A percentile compares a stretch with the other conserved stretches of the same genome.
phyloP scores from a whole-genome alignment of 2,113 vertebrate species.

The Cyprinodon tularosa region DNA sequence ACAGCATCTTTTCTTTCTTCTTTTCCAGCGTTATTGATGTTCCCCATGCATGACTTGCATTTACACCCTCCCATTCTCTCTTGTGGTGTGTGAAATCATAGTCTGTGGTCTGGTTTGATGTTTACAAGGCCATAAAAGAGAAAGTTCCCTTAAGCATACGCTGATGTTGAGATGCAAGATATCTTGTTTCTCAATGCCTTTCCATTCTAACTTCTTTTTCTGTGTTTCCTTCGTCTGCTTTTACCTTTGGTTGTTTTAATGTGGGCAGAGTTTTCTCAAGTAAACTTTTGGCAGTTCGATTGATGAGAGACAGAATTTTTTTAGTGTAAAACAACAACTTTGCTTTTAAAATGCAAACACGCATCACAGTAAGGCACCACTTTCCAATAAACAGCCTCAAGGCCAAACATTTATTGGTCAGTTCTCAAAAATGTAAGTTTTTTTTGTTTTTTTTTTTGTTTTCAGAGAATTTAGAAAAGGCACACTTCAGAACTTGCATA shows the following conservation, averaged over 20 bases:
- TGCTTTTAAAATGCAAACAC: slow-evolving; percentile 12
- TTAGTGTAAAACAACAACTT: slow-evolving; percentile 19
- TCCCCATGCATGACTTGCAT: slow-evolving; percentile 40
- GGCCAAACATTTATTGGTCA: neutral
- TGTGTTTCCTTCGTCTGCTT: neutral
- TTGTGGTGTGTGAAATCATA: slow-evolving; percentile 55
- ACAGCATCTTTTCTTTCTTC: neutral
- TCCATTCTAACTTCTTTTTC: slow-evolving; percentile 9
- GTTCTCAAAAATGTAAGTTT: slow-evolving; percentile 13
- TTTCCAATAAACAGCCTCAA: slow-evolving; percentile 22
- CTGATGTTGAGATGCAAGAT: slow-evolving; percentile 33
- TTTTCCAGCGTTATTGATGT: slow-evolving; percentile 23
- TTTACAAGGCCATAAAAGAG: slow-evolving; percentile 49
- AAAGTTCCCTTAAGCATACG: slow-evolving; percentile 46
- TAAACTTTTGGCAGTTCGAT: slow-evolving; percentile 38
- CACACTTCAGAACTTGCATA: neutral
- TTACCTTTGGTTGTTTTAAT: neutral
- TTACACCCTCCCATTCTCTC: slow-evolving; percentile 38
- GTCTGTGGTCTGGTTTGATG: slow-evolving; percentile 64
- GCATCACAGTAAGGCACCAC: neutral
- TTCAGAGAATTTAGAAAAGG: neutral
- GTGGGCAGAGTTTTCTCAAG: slow-evolving; percentile 5
- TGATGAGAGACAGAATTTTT: slow-evolving; percentile 44
- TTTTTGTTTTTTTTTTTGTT: slow-evolving; percentile 8
- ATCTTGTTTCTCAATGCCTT: neutral